Evolutionary conservation across 2,113 vertebrate species (phyloP).

Genomic region (Plestiodon gilberti): DNA sequence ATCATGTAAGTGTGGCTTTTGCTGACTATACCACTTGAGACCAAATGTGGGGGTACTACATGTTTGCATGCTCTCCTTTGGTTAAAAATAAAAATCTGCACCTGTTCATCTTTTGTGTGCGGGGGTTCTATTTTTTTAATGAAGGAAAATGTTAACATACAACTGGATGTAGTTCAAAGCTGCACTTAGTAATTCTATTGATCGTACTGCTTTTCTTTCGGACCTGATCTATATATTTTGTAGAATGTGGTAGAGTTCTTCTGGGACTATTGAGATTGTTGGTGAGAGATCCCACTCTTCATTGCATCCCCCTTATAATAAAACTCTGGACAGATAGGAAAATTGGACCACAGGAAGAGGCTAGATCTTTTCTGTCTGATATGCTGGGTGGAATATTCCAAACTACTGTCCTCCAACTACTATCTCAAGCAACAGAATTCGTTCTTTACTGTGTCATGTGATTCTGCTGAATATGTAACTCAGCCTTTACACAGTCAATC

Average conservation of each 20-base stretch:
- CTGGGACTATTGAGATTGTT: not conserved
- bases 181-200: no score
- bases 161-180: no score
- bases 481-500: not conserved
- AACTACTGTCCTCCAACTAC: no score
- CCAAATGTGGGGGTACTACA: not conserved
- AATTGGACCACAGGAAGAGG: not conserved
- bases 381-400: not conserved
- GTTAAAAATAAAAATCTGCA: not conserved
- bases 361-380: not conserved
- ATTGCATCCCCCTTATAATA: not conserved
- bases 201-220: not conserved
- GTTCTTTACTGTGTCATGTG: not conserved
- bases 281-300: not conserved
- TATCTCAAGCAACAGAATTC: no score
- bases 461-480: not conserved
- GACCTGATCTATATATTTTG: not conserved
- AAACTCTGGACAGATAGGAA: not conserved
- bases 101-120: not conserved
- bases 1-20: no score
- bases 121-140: no score
- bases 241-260: not conserved
- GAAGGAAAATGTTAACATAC: not conserved
- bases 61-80: not conserved
- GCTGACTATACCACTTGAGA: not conserved